phyloP scores from a whole-genome alignment of 2,113 vertebrate species.

The Solenodon paradoxus region DNA sequence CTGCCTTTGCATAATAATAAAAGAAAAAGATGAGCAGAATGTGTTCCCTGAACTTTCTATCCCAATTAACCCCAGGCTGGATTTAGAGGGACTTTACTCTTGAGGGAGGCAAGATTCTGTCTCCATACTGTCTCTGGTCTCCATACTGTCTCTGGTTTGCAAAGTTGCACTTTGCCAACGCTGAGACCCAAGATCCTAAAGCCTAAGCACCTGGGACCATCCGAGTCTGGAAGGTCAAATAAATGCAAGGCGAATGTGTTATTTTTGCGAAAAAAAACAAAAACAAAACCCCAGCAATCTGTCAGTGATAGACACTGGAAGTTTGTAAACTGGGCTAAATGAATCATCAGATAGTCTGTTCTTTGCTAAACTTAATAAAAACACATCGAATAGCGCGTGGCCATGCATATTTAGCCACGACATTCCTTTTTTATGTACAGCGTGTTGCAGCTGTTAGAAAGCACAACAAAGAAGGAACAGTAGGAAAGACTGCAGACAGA shows the following conservation, averaged over 20 bases:
- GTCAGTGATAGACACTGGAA: not conserved
- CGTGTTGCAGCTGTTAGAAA: not conserved
- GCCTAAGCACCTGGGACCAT: not conserved
- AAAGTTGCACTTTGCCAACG: not conserved
- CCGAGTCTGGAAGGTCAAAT: not conserved
- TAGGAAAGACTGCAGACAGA: not conserved
- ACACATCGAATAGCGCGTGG: slow-evolving; percentile 67
- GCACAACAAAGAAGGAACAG: not conserved
- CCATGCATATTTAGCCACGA: slow-evolving; percentile 65
- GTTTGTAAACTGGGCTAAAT: slow-evolving; percentile 63
- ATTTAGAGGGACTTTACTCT: not conserved
- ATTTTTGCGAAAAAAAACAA: not conserved
- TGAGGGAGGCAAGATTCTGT: not conserved
- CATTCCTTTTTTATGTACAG: not conserved
- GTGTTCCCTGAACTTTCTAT: not conserved
- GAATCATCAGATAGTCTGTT: slow-evolving; percentile 63
- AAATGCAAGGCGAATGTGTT: not conserved
- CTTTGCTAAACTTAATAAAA: slow-evolving; percentile 75
- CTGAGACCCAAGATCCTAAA: not conserved
- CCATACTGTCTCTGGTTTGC: not conserved
- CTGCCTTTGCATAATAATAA: not conserved
- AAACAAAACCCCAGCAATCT: not conserved
- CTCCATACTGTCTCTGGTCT: not conserved
- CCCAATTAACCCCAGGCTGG: not conserved
- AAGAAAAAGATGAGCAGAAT: not conserved